These are phyloP conservation scores for Pelobates cultripes DNA, from an alignment of 2,797 vertebrate genomes.

Conservation along the genomic window DNA sequence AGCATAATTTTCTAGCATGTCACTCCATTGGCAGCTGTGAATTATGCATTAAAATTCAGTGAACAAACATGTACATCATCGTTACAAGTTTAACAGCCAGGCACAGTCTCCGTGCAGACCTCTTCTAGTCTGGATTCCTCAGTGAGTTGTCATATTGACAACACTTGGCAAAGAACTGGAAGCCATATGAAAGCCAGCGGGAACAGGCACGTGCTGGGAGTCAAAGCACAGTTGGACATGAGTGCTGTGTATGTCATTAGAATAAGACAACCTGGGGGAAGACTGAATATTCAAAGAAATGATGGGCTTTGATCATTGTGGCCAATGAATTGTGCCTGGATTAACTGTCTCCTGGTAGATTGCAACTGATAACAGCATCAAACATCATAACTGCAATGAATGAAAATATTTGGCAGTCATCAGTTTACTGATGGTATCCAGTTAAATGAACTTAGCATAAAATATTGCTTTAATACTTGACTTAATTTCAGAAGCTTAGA, in stretches of 20 bases:
- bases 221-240: constrained; percentile 32
- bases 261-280: constrained; percentile 4
- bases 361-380: background rate
- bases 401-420: background rate
- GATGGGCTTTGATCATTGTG: constrained; percentile 27
- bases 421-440: no score
- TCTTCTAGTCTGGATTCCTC: background rate
- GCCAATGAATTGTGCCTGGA: background rate
- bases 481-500: no score
- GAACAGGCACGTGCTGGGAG: constrained; percentile 21
- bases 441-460: no score
- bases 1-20: no score
- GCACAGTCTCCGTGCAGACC: constrained; percentile 6
- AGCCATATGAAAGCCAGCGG: constrained; percentile 44
- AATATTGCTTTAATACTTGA: no score
- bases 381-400: background rate
- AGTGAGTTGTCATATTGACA: constrained; percentile 31
- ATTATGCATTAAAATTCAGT: no score
- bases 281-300: constrained; percentile 24
- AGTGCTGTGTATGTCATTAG: constrained; percentile 25
- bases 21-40: no score
- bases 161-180: constrained; percentile 34
- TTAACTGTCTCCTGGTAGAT: background rate
- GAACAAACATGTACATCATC: background rate
- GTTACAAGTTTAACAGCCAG: background rate